phyloP scores from a whole-genome alignment of 2,113 vertebrate genomes.

The Grammomys dolichurus region DNA sequence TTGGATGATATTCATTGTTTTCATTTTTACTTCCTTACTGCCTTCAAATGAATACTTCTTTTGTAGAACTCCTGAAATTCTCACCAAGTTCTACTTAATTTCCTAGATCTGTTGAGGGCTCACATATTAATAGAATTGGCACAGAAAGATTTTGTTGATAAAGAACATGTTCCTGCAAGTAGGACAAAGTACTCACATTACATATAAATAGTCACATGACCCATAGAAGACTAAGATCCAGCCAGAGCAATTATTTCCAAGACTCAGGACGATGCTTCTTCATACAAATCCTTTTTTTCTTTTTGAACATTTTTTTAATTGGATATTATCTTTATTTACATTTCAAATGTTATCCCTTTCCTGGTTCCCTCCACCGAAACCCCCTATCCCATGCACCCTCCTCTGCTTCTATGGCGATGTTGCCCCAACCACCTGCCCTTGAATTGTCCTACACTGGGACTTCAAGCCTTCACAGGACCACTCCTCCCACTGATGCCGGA shows the following conservation, averaged over 20 bases:
- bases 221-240: neutral
- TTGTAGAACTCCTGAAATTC: neutral
- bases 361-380: too few species aligned
- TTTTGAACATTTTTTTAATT: too few species aligned
- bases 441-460: too few species aligned
- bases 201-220: neutral
- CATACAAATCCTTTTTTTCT: too few species aligned
- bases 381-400: too few species aligned
- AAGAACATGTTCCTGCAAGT: neutral
- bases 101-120: neutral
- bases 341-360: too few species aligned
- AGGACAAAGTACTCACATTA: neutral
- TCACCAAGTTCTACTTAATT: neutral
- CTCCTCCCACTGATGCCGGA: too few species aligned
- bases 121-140: neutral
- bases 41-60: neutral
- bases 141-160: neutral
- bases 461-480: too few species aligned
- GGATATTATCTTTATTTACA: too few species aligned
- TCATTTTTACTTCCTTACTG: neutral
- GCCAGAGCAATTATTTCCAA: neutral
- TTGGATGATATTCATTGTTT: neutral
- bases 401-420: too few species aligned
- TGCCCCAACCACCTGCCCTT: too few species aligned
- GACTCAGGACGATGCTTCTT: neutral